These are phyloP conservation scores for Lepidurus apus DNA, from an alignment of 1,140 invertebrate genomes.

Conservation along the genomic window DNA sequence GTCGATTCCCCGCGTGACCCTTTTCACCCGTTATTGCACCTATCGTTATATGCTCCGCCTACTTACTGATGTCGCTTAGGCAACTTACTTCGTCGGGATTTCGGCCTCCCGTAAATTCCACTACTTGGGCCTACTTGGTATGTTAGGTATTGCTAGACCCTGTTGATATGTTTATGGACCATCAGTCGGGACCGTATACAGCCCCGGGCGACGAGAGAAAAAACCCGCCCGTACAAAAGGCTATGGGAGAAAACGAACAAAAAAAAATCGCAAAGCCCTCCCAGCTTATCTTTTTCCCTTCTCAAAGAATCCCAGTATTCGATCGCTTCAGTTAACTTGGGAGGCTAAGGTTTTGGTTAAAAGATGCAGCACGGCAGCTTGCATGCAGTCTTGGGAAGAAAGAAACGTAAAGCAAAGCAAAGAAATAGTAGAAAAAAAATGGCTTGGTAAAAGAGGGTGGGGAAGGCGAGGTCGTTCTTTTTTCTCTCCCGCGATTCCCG, in stretches of 20 bases:
- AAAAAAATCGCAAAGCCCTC: neutral
- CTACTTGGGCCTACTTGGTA: neutral
- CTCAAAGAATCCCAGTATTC: neutral
- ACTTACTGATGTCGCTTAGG: too few relatives aligned
- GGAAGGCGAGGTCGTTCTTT: neutral
- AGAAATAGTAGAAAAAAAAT: neutral
- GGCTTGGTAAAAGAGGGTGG: neutral
- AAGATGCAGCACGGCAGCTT: neutral
- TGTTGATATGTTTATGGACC: slow-evolving; percentile 18
- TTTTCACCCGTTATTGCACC: too few relatives aligned
- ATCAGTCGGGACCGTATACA: neutral
- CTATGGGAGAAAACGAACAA: neutral
- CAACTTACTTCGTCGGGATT: too few relatives aligned
- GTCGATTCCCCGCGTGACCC: too few relatives aligned
- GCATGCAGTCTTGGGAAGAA: neutral
- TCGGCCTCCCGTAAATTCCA: too few relatives aligned
- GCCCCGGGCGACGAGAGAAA: neutral
- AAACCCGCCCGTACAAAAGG: neutral
- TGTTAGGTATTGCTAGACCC: neutral
- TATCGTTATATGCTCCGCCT: too few relatives aligned
- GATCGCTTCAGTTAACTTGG: slow-evolving; percentile 15
- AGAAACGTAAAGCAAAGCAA: neutral
- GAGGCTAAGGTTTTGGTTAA: neutral
- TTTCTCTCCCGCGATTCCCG: neutral
- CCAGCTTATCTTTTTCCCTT: neutral